These are phyloP conservation scores for Cosmia trapezina DNA, from an alignment of 2,888 invertebrate species.

Conservation along the genomic window DNA sequence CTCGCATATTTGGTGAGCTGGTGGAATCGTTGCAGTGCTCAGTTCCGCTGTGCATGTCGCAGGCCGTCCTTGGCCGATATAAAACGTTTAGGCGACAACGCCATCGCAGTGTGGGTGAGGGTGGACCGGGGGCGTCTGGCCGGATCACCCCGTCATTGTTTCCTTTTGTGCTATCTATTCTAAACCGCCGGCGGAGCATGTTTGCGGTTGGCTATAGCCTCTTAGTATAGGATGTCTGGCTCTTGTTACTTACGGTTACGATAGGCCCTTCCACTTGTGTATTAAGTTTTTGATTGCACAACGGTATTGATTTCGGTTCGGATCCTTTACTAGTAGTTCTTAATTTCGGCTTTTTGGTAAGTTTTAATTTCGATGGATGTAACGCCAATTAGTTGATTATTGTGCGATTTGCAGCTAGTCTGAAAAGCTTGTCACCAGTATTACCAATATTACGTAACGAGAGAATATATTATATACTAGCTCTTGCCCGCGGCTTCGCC, in stretches of 20 bases:
- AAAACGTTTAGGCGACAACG: conserved; percentile 82
- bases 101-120: conserved; percentile 70
- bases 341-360: conserved; percentile 5
- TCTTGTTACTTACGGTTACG: conserved; percentile 51
- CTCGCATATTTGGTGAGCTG: conserved; percentile 62
- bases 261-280: conserved; percentile 46
- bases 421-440: neutral
- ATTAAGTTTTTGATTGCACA: conserved; percentile 32
- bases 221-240: conserved; percentile 44
- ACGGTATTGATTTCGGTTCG: conserved; percentile 28
- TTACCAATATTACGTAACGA: conserved; percentile 1
- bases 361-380: neutral
- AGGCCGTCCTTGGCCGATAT: conserved; percentile 85
- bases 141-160: conserved; percentile 81
- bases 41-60: conserved; percentile 72
- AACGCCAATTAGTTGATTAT: neutral
- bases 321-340: conserved; percentile 1
- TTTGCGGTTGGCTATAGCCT: conserved; percentile 66
- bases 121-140: conserved; percentile 69
- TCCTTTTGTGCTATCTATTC: conserved; percentile 76
- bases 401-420: neutral
- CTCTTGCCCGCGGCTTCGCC: no score
- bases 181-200: conserved; percentile 67
- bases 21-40: conserved; percentile 68
- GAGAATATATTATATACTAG: neutral